Evolutionary conservation across 2,888 invertebrate genomes (phyloP).

Genomic region (Leptogaster cylindrica): DNA sequence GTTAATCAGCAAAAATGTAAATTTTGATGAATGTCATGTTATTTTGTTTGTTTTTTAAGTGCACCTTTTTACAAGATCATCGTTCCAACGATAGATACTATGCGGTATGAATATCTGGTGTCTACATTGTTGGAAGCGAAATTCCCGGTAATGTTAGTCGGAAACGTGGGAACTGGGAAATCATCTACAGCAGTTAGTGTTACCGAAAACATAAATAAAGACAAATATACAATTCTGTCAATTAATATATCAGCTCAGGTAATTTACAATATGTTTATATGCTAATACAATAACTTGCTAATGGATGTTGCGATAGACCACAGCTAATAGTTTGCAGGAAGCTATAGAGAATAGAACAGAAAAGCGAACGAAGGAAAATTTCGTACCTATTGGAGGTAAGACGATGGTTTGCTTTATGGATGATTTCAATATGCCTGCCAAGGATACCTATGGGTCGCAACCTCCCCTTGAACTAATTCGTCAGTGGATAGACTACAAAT

Average conservation of each 20-base stretch:
- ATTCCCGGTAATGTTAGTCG: slow-evolving; percentile 78
- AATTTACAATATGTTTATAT: too few relatives aligned
- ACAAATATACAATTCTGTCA: slow-evolving; percentile 70
- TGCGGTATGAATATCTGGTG: slow-evolving; percentile 80
- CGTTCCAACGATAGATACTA: slow-evolving; percentile 87
- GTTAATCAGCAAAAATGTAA: slow-evolving; percentile 34
- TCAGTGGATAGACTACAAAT: slow-evolving; percentile 87
- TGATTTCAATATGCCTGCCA: slow-evolving; percentile 92
- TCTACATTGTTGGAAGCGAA: slow-evolving; percentile 69
- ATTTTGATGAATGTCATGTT: background rate
- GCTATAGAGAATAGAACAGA: slow-evolving; percentile 85
- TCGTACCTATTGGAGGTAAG: slow-evolving; percentile 81
- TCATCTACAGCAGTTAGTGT: slow-evolving; percentile 79
- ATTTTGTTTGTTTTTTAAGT: slow-evolving; percentile 60
- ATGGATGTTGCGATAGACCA: slow-evolving; percentile 67
- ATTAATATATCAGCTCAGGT: slow-evolving; percentile 88
- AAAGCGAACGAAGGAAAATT: slow-evolving; percentile 85
- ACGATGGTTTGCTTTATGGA: slow-evolving; percentile 87
- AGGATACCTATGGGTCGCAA: slow-evolving; percentile 87
- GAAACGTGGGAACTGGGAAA: slow-evolving; percentile 88
- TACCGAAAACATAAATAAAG: slow-evolving; percentile 64
- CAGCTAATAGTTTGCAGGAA: slow-evolving; percentile 83
- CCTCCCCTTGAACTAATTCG: slow-evolving; percentile 84
- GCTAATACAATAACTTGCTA: background rate
- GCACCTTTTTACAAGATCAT: slow-evolving; percentile 81